Percentiles rank a stretch among this genome's conserved stretches.
Conservation (phyloP, 1,140 invertebrate genomes). For the Drosophila elegans region DNA sequence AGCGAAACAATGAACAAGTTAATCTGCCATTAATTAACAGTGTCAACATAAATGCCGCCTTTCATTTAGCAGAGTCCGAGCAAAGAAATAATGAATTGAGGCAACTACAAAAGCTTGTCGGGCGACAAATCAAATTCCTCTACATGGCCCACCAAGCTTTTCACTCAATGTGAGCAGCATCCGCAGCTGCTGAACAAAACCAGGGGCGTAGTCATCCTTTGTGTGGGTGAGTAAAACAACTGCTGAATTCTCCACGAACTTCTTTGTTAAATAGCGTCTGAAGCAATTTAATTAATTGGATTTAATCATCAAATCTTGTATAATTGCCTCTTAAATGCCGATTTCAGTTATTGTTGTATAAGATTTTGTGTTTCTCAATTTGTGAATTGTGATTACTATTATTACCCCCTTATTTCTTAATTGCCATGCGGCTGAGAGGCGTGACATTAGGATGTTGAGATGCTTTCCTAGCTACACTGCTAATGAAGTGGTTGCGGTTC, state of each 20-base stretch:
- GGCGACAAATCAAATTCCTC: conserved; percentile 21
- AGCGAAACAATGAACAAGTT: conserved; percentile 54
- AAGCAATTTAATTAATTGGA: too few relatives aligned
- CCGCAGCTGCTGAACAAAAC: conserved; percentile 5
- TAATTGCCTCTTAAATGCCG: too few relatives aligned
- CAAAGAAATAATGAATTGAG: conserved; percentile 27
- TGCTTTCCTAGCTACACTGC: conserved; percentile 13
- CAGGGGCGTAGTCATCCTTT: conserved; percentile 5
- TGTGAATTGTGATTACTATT: too few relatives aligned
- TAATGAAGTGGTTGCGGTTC: conserved; percentile 73
- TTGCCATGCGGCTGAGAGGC: neutral
- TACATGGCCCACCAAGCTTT: conserved; percentile 9
- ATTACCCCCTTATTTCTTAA: neutral
- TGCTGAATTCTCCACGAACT: too few relatives aligned
- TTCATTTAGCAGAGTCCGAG: conserved; percentile 51
- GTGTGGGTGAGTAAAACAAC: neutral
- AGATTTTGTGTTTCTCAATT: too few relatives aligned
- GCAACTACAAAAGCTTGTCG: conserved; percentile 14
- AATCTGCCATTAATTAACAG: conserved; percentile 78
- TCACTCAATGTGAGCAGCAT: conserved; percentile 3
- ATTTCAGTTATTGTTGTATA: too few relatives aligned
- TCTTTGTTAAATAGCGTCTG: too few relatives aligned
- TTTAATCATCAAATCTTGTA: too few relatives aligned
- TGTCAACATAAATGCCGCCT: conserved; percentile 73
- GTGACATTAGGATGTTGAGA: neutral